phyloP scores from a whole-genome alignment of 2,113 vertebrate genomes.

The Sprattus sprattus region DNA sequence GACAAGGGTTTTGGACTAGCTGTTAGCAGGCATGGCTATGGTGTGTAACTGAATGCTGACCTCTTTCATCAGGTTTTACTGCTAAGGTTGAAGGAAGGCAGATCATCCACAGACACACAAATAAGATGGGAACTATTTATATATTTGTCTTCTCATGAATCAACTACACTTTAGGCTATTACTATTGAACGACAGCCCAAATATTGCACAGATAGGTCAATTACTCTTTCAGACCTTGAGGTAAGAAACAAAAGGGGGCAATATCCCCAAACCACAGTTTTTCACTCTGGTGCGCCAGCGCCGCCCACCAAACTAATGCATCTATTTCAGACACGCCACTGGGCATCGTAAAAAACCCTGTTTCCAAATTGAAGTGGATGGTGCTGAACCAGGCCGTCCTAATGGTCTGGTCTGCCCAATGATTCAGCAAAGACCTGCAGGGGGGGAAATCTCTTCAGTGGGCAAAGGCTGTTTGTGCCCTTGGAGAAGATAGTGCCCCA shows the following conservation, averaged over 20 bases:
- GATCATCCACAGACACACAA: background rate
- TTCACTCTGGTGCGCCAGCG: background rate
- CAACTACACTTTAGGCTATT: constrained; percentile 9
- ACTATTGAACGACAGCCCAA: constrained; percentile 17
- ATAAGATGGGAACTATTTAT: background rate
- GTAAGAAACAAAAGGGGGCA: background rate
- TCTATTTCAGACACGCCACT: background rate
- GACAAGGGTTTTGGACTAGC: background rate
- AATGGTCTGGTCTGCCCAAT: background rate
- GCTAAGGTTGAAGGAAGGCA: background rate
- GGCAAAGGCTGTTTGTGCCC: background rate
- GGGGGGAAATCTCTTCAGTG: constrained; percentile 11
- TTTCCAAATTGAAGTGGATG: background rate
- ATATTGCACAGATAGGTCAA: background rate
- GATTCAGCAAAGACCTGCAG: background rate
- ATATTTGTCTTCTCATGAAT: constrained; percentile 8
- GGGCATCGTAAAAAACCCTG: background rate
- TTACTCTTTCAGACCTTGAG: background rate
- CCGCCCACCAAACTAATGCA: background rate
- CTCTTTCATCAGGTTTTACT: background rate
- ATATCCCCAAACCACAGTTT: background rate
- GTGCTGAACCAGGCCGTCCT: background rate
- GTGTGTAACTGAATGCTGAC: too few relatives aligned
- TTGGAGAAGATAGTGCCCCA: background rate
- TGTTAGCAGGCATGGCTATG: background rate